A percentile compares a stretch with the other conserved stretches of the same genome.
Conservation (phyloP, 2,888 invertebrate genomes). For the Drosophila antonietae region DNA sequence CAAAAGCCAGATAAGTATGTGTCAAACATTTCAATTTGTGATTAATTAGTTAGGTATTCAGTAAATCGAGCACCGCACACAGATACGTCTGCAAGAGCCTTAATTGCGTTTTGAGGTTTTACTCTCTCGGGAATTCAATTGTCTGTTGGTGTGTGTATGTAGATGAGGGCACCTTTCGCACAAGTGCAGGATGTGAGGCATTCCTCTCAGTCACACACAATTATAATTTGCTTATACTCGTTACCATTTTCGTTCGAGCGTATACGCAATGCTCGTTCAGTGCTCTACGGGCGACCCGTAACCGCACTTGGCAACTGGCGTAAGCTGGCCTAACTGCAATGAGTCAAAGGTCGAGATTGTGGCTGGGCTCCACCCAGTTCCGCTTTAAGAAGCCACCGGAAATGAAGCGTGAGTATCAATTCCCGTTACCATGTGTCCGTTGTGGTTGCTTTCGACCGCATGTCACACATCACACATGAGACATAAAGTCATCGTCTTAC, state of each 20-base stretch:
- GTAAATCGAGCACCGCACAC: conserved; percentile 15
- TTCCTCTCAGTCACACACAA: conserved; percentile 11
- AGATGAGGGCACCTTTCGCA: conserved; percentile 16
- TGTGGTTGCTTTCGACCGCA: conserved; percentile 31
- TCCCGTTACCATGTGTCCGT: conserved; percentile 17
- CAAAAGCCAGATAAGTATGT: background rate
- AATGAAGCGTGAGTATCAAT: conserved; percentile 60
- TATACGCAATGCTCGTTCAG: background rate
- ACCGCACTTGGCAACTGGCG: conserved; percentile 20
- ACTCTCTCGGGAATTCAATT: background rate
- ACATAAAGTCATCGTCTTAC: conserved; percentile 49
- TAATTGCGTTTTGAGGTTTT: conserved; percentile 64
- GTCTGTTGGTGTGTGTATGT: conserved; percentile 9
- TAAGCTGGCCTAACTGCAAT: conserved; percentile 48
- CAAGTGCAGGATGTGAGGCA: conserved; percentile 9
- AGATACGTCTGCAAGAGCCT: conserved; percentile 21
- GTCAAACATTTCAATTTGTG: conserved; percentile 38
- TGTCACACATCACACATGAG: conserved; percentile 38
- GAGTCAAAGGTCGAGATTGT: conserved; percentile 49
- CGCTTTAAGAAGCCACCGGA: conserved; percentile 61
- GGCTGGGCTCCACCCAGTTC: conserved; percentile 57
- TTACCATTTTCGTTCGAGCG: conserved; percentile 23
- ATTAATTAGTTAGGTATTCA: conserved; percentile 46
- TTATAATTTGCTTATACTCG: conserved; percentile 56
- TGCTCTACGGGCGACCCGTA: conserved; percentile 11